Base-by-base conservation (phyloP, 2,113 vertebrate genomes). In the Oryzias woworae region DNA sequence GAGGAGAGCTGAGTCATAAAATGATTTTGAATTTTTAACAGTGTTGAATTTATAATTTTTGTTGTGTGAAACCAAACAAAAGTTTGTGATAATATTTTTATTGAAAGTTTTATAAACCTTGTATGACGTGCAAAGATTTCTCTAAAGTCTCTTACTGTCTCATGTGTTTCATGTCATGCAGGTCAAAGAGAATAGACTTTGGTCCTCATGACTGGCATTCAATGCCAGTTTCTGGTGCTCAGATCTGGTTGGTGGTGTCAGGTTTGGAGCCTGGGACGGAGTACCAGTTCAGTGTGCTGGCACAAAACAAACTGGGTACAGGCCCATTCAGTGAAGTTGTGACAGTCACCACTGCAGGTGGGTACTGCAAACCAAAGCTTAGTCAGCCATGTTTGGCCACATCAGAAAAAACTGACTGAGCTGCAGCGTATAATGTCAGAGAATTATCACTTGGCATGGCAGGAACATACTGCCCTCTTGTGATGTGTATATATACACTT, bases 311-410 rank as follows among this genome's bases (percentile, higher is more conserved):
- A 87, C 92, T 98, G 92, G 97, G 97, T 66, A 98, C 96, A 0
- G 98, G 97, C 85, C 95, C 97, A 87, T 99, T 99, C 94, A 99
- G n/a, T n/a, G n/a, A 98, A 92, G 96, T 99, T 92, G 95, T 99
- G 95, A 99, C 95, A 90, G 95, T 98, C 92, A 96, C 94, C 92
- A 99, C 96, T 90, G 92, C 96, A 96, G 96, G 97, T 98, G 71
- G 87, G 95, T 77, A 24, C 50, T 20, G 55, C 47, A 50, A 14
- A 51, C 58, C 58, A 45, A 58, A 85, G 50, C 45, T 22, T 51
- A 68, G 65, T 53, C 24, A 41, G 56, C 51, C 24, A 7, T 57
- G 31, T 64, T 60, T 55, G 23, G 44, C 55, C n/a, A 70, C 41
- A 75, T 57, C 22, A 66, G 18, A 57, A 51, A 60, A 36, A 57